Percentiles rank a stretch among this genome's conserved stretches.
Conservation (phyloP, 2,888 invertebrate genomes). For the Pantelozetes paolii region DNA sequence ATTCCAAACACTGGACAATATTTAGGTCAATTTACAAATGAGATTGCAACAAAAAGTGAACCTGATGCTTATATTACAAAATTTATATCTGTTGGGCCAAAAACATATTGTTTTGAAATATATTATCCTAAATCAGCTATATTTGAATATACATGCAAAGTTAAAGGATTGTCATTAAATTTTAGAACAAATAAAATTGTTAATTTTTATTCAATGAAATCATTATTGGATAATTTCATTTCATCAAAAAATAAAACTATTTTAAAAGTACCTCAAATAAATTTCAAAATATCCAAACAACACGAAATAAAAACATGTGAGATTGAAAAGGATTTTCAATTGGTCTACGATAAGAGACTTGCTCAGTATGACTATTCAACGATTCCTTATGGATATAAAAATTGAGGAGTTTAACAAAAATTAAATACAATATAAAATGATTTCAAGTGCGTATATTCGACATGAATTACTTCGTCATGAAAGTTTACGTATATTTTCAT, state of each 20-base stretch:
- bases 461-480: background rate
- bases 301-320: too few relatives aligned
- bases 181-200: slow-evolving; percentile 43
- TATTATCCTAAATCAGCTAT: background rate
- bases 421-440: background rate
- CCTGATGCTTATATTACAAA: slow-evolving; percentile 49
- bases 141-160: slow-evolving; percentile 46
- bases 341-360: slow-evolving; percentile 14
- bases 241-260: too few relatives aligned
- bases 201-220: slow-evolving; percentile 46
- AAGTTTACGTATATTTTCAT: background rate
- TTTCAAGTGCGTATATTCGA: background rate
- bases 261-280: too few relatives aligned
- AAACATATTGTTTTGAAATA: slow-evolving; percentile 51
- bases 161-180: slow-evolving; percentile 49
- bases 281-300: too few relatives aligned
- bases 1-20: slow-evolving; percentile 50
- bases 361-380: background rate
- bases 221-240: too few relatives aligned
- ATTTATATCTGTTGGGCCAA: slow-evolving; percentile 52
- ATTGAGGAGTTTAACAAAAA: background rate
- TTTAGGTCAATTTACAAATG: slow-evolving; percentile 52
- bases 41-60: slow-evolving; percentile 49
- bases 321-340: background rate
- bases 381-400: slow-evolving; percentile 3